These are phyloP conservation scores for Leptopilina syphax DNA, from an alignment of 2,888 invertebrate genomes.

Conservation along the genomic window DNA sequence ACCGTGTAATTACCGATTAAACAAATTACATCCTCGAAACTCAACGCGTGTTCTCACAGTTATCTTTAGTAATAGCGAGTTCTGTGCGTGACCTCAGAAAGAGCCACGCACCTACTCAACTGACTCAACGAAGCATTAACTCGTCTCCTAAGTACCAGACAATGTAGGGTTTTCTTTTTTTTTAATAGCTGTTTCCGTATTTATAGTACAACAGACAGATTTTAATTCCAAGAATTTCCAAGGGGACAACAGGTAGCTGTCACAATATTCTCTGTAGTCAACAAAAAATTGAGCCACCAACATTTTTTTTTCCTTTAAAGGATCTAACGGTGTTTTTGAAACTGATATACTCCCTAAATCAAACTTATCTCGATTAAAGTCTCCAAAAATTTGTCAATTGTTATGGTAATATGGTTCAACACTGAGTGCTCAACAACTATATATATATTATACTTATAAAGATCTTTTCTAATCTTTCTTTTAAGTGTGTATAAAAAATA, in stretches of 20 bases:
- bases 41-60: conserved; percentile 38
- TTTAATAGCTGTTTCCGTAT: not conserved
- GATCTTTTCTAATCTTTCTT: not conserved
- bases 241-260: not conserved
- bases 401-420: conserved; percentile 16
- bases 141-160: conserved; percentile 9
- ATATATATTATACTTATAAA: not conserved
- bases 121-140: conserved; percentile 29
- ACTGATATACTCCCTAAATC: not conserved
- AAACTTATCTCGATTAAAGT: conserved; percentile 10
- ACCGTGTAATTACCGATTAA: conserved; percentile 34
- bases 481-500: too few relatives aligned
- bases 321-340: not conserved
- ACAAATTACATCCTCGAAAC: conserved; percentile 33
- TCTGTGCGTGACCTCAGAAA: conserved; percentile 24
- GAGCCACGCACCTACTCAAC: conserved; percentile 36
- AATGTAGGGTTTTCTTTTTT: not conserved
- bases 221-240: not conserved
- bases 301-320: not conserved
- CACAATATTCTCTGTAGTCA: not conserved
- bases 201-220: not conserved
- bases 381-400: conserved; percentile 4
- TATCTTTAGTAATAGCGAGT: conserved; percentile 21
- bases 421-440: not conserved
- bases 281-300: not conserved